Evolutionary conservation across 1,140 invertebrate species (phyloP), one percentile per base, ranked within the genome.

Genomic region (Pomacea maculata): DNA sequence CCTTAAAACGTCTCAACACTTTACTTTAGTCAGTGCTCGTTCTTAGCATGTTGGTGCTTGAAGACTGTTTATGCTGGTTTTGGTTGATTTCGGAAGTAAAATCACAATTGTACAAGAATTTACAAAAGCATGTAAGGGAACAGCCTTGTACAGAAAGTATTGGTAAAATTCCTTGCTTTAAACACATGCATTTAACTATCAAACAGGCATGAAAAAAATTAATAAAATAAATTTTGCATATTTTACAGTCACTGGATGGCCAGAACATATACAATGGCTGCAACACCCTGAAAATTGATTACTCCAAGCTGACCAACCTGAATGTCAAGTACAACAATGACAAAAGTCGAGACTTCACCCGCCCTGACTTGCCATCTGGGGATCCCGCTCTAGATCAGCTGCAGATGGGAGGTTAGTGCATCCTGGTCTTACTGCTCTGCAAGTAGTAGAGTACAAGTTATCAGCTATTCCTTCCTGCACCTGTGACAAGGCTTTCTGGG

Each of bases 311-410:
- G 94, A 95, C 96, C 82, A 97, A 96, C 82, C 93, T 99, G 82
- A 99, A 99, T 92, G 98, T 99, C 63, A 99, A 99, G 91, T 99
- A 98, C 93, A 99, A 99, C 93, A 99, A 99, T 92, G 98, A 99
- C 93, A 99, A 99, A 92, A 98, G 96, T 76, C 93, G 98, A 73
- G 98, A 99, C 92, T 99, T 98, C 93, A 99, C 98, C 83, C 99
- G 99, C 92, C 98, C 98, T 52, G 96, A 95, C 88, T 94, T 99
- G 88, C 98, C 98, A 0, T 96, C 96, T 71, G 98, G 98, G 45
- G 98, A 99, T 87, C 84, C 93, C 92, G 80, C 79, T 1, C 72
- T 87, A 15, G 88, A 89, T 67, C 87, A 87, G 55, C 83, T 88
- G 79, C 85, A 82, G 19, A 85, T 85, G 72, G 84, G 86, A 80